These are phyloP conservation scores for Theodoxus fluviatilis DNA, from an alignment of 2,888 invertebrate species.

Conservation along the genomic window DNA sequence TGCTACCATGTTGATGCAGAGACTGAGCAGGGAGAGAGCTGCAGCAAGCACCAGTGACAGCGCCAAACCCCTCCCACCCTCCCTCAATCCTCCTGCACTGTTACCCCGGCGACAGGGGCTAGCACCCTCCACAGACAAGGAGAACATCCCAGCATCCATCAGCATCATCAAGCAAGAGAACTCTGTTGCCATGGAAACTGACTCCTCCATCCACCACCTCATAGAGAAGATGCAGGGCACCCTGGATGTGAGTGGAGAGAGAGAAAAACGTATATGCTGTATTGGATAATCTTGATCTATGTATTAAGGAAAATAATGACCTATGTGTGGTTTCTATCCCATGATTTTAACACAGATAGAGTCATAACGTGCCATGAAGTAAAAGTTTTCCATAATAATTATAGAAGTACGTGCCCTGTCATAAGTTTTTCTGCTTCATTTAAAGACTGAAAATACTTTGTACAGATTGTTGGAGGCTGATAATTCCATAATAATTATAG, in stretches of 20 bases:
- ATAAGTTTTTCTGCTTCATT: too few species aligned
- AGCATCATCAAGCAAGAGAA: neutral
- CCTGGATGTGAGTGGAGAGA: conserved; percentile 49
- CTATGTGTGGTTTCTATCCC: too few species aligned
- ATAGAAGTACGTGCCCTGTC: too few species aligned
- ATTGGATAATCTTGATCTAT: neutral
- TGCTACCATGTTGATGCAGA: conserved; percentile 39
- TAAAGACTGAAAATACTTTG: too few species aligned
- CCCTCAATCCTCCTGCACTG: neutral
- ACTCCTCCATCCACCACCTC: conserved; percentile 46
- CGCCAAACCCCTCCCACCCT: neutral
- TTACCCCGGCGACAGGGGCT: neutral
- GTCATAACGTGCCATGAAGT: too few species aligned
- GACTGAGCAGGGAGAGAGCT: conserved; percentile 22
- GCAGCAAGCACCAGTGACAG: neutral
- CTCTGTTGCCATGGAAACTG: conserved; percentile 24
- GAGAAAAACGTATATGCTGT: too few species aligned
- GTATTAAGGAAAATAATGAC: neutral
- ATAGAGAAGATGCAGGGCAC: conserved; percentile 57
- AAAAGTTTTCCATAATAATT: too few species aligned
- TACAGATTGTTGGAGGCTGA: too few species aligned
- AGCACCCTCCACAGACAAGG: conserved; percentile 38
- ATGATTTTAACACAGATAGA: too few species aligned
- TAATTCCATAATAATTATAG: too few species aligned
- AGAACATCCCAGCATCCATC: conserved; percentile 34